Conservation (phyloP, 2,113 vertebrate species). For the Hymenochirus boettgeri region DNA sequence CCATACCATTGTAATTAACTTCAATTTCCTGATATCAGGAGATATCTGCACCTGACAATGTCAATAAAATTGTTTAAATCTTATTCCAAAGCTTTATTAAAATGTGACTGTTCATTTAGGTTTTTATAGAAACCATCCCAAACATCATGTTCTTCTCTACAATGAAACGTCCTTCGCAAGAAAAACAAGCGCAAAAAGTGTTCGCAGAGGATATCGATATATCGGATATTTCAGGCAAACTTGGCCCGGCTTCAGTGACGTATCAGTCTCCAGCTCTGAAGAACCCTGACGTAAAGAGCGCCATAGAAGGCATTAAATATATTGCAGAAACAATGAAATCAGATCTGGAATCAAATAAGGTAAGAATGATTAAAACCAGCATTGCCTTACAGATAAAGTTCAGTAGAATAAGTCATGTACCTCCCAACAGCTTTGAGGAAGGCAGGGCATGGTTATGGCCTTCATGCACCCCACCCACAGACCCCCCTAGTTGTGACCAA, state of each 20-base stretch:
- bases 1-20: too few species aligned
- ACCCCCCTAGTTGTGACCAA: too few species aligned
- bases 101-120: conserved; percentile 60
- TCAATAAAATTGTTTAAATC: too few species aligned
- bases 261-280: conserved; percentile 86
- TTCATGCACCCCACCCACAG: too few species aligned
- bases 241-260: conserved; percentile 69
- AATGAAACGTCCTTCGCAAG: conserved; percentile 91
- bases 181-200: conserved; percentile 74
- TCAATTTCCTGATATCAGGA: too few species aligned
- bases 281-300: conserved; percentile 91
- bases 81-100: too few species aligned
- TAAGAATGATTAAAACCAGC: too few species aligned
- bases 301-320: conserved; percentile 94
- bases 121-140: conserved; percentile 96
- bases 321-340: conserved; percentile 96
- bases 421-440: too few species aligned
- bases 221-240: conserved; percentile 93
- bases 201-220: conserved; percentile 90
- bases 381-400: too few species aligned
- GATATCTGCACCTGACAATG: too few species aligned
- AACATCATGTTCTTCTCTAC: conserved; percentile 98
- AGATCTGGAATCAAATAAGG: conserved; percentile 90
- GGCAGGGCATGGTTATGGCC: too few species aligned
- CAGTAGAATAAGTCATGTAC: too few species aligned